Evolutionary conservation across 2,113 vertebrate species (phyloP), one percentile per base, ranked within the genome.

Genomic region (Cepphus grylle): DNA sequence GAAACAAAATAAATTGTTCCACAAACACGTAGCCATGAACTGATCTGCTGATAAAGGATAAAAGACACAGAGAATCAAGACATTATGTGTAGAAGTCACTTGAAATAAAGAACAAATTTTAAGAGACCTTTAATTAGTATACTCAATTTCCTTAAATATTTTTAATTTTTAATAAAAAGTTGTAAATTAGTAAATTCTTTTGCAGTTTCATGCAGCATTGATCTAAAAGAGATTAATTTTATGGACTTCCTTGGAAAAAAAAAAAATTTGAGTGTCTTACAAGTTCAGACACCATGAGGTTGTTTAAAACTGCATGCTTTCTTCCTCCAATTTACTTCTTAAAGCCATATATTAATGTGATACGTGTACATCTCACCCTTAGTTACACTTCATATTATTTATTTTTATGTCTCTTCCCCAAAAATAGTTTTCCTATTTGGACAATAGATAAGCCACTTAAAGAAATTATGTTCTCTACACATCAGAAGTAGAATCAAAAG

Each of bases 401-500:
- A 26, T 79, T 91, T 84, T 92, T 32, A 59, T 4, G 15, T 38
- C 11, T 52, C 58, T 83, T 40, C 55, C 77, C 90, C 58, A 40
- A 76, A 94, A 87, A 22, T 11, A 74, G 11, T 65, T 92, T 81
- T 90, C 50, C 63, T 63, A 59, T 65, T 61, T 91, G 49, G 23
- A 53, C 50, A 95, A 45, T 3, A 95, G 19, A 45, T 59, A 88
- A 81, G 42, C 18, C 36, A 72, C 32, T 76, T 61, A 30, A 22
- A 97, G 77, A 80, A 96, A 84, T 34, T 30, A 61, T 11, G 49
- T 72, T 92, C 19, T 86, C 71, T 81, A 19, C 55, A 55, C 8
- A 1, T 76, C 90, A 86, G 88, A 53, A 92, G n/a, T 11, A 58
- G 26, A 95, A 96, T 89, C 84, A 93, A 96, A 95, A 97, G 88